phyloP scores from a whole-genome alignment of 2,113 vertebrate species.

The Oncorhynchus kisutch region DNA sequence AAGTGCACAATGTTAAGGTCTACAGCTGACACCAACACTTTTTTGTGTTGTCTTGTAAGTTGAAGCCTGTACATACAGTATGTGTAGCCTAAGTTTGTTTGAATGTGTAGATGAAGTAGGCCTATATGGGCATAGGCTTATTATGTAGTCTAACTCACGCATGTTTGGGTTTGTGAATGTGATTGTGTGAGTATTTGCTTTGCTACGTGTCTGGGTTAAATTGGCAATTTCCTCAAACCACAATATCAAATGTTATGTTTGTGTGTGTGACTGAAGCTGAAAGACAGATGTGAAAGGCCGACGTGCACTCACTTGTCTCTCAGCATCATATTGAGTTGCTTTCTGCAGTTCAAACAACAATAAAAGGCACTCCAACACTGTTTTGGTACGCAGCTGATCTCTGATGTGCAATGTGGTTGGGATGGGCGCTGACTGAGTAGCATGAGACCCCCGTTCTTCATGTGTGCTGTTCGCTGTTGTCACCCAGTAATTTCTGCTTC shows the following conservation, averaged over 20 bases:
- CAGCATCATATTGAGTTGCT: neutral
- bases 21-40: too few species aligned
- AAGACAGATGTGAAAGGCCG: constrained; percentile 52
- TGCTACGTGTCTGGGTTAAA: neutral
- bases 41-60: too few species aligned
- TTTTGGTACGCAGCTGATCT: neutral
- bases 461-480: too few species aligned
- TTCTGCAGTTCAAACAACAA: neutral
- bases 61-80: neutral
- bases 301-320: constrained; percentile 1
- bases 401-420: too few species aligned
- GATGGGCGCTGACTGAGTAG: too few species aligned
- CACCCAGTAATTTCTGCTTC: too few species aligned
- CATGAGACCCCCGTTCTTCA: too few species aligned
- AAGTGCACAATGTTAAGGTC: too few species aligned
- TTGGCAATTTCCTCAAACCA: neutral
- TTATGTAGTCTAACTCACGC: too few species aligned
- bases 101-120: too few species aligned
- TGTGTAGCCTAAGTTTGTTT: too few species aligned
- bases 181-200: neutral
- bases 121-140: too few species aligned
- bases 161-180: neutral
- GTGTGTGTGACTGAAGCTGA: constrained; percentile 19
- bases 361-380: neutral
- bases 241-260: neutral